Conservation (phyloP, 2,797 vertebrate species). For the Micrastur ruficollis region DNA sequence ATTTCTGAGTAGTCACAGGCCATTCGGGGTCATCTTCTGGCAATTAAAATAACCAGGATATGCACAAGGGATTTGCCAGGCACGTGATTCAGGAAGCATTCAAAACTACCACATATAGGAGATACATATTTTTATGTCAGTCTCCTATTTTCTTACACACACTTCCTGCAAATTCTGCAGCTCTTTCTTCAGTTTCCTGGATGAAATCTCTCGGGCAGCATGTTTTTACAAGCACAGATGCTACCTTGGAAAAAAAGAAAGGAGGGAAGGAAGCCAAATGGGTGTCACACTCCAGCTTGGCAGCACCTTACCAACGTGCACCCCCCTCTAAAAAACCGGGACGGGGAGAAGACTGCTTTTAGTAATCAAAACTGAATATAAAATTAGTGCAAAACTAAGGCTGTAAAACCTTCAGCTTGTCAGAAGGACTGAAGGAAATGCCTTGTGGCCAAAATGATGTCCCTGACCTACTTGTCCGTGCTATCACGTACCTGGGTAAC, state of each 20-base stretch:
- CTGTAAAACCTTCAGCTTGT: background rate
- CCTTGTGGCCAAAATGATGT: background rate
- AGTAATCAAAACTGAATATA: background rate
- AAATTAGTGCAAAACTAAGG: background rate
- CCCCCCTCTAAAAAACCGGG: accelerated
- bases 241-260: slow-evolving; percentile 14
- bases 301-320: background rate
- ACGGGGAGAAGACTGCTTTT: background rate
- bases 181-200: slow-evolving; percentile 39
- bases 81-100: background rate
- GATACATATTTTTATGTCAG: background rate
- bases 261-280: background rate
- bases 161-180: background rate
- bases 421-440: background rate
- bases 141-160: slow-evolving; percentile 5
- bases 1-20: background rate
- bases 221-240: slow-evolving; percentile 47
- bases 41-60: background rate
- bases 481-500: background rate
- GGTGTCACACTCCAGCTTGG: background rate
- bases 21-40: background rate
- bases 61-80: background rate
- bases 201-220: background rate
- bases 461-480: background rate
- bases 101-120: background rate